Evolutionary conservation across 1,140 invertebrate genomes (phyloP).

Genomic region (Drosophila parabipectinata): DNA sequence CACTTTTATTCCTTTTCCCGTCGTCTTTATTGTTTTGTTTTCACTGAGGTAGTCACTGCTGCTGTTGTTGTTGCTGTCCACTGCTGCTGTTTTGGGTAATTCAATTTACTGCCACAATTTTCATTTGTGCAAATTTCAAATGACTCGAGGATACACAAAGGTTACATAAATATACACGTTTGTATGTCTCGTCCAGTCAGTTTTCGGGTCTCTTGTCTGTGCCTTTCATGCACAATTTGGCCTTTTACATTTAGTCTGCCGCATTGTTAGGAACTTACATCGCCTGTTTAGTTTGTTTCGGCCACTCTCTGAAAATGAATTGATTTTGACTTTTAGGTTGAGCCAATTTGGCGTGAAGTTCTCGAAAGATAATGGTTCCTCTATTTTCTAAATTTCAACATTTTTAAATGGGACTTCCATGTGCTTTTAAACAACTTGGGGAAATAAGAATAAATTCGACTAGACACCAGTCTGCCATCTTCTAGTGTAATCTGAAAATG

Average conservation of each 20-base stretch:
- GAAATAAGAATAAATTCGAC: not conserved
- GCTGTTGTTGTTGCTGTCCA: slow-evolving; percentile 26
- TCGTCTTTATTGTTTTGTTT: slow-evolving; percentile 76
- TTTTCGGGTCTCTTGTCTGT: slow-evolving; percentile 15
- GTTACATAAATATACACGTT: slow-evolving; percentile 5
- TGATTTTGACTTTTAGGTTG: slow-evolving; percentile 62
- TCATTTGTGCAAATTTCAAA: slow-evolving; percentile 74
- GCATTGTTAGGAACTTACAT: slow-evolving; percentile 68
- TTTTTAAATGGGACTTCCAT: not conserved
- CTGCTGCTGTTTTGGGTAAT: slow-evolving; percentile 66
- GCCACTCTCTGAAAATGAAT: slow-evolving; percentile 20
- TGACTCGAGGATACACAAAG: slow-evolving; percentile 48
- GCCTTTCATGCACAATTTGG: slow-evolving; percentile 78
- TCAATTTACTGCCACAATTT: slow-evolving; percentile 80
- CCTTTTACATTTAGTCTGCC: slow-evolving; percentile 76
- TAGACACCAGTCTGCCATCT: not conserved
- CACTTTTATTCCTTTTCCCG: slow-evolving; percentile 62
- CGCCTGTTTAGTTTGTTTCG: slow-evolving; percentile 19
- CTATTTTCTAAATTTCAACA: not conserved
- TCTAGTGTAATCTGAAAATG: slow-evolving; percentile 20
- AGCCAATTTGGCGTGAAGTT: slow-evolving; percentile 48
- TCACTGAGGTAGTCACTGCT: slow-evolving; percentile 64
- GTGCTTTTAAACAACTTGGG: not conserved
- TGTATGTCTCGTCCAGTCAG: slow-evolving; percentile 13
- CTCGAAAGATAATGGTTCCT: not conserved